These are phyloP conservation scores for Bombus consobrinus DNA, from an alignment of 1,140 invertebrate genomes.

Conservation along the genomic window DNA sequence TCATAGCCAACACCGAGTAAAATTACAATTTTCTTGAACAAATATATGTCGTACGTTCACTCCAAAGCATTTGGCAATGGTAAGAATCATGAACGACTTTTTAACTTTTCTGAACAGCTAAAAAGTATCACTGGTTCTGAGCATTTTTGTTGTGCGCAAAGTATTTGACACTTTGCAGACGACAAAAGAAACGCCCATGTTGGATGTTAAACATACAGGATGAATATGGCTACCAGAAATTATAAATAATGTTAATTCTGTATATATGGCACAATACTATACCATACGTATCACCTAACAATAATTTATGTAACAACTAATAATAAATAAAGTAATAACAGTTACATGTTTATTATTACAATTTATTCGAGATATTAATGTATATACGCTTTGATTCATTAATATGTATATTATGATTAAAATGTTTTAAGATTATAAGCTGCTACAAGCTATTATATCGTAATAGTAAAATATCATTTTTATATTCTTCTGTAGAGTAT, in stretches of 20 bases:
- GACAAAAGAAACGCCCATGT: constrained; percentile 72
- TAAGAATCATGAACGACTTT: neutral
- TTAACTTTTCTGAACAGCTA: constrained; percentile 9
- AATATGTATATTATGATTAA: neutral
- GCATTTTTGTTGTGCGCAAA: constrained; percentile 52
- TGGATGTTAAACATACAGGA: constrained; percentile 32
- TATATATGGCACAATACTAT: neutral
- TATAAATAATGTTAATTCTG: constrained; percentile 56
- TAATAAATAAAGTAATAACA: neutral
- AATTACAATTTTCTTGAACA: constrained; percentile 31
- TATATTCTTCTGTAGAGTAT: too few relatives aligned
- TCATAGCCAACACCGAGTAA: constrained; percentile 19
- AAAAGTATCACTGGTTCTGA: constrained; percentile 11
- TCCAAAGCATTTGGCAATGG: constrained; percentile 10
- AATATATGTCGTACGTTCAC: constrained; percentile 12
- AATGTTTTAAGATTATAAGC: neutral
- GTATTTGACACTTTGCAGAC: constrained; percentile 69
- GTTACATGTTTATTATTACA: neutral
- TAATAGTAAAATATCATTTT: neutral
- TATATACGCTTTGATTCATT: neutral
- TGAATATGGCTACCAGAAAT: constrained; percentile 59
- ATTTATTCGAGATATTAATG: neutral
- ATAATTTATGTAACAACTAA: neutral
- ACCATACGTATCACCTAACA: neutral
- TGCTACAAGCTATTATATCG: too few relatives aligned